Conservation (phyloP, 2,888 invertebrate genomes). For the Harmothoe impar region DNA sequence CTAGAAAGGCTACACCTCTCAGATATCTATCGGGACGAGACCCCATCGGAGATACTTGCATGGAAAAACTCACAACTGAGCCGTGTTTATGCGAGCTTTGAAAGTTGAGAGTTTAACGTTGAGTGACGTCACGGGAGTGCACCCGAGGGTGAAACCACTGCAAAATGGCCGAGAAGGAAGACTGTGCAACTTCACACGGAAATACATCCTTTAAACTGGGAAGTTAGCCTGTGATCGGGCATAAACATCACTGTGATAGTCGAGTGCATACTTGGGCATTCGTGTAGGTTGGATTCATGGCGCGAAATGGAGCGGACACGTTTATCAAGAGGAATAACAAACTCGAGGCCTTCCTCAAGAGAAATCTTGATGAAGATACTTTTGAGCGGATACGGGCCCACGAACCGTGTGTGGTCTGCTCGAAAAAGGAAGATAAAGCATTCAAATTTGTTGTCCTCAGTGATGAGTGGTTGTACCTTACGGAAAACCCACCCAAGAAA, state of each 20-base stretch:
- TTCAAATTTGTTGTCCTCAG: conserved; percentile 81
- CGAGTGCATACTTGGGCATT: not conserved
- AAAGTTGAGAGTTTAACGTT: no score
- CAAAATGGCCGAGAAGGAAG: not conserved
- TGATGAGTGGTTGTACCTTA: conserved; percentile 82
- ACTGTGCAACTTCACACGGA: not conserved
- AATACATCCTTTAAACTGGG: not conserved
- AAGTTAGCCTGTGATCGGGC: not conserved
- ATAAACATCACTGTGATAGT: not conserved
- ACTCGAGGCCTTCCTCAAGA: conserved; percentile 81
- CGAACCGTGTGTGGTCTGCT: conserved; percentile 82
- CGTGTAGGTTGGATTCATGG: conserved; percentile 71
- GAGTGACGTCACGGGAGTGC: not conserved
- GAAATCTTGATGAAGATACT: conserved; percentile 78
- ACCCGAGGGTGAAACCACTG: conserved; percentile 19
- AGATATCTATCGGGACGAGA: not conserved
- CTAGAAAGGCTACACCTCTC: conserved; percentile 18
- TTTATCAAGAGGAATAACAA: conserved; percentile 81
- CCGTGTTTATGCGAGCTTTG: no score
- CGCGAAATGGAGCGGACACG: conserved; percentile 73
- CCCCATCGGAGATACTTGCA: not conserved
- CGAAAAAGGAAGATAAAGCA: conserved; percentile 81
- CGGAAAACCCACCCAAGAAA: conserved; percentile 82
- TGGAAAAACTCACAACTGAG: no score
- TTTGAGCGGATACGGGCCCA: conserved; percentile 80